Evolutionary conservation across 2,113 vertebrate genomes (phyloP).

Genomic region (Cebus imitator): DNA sequence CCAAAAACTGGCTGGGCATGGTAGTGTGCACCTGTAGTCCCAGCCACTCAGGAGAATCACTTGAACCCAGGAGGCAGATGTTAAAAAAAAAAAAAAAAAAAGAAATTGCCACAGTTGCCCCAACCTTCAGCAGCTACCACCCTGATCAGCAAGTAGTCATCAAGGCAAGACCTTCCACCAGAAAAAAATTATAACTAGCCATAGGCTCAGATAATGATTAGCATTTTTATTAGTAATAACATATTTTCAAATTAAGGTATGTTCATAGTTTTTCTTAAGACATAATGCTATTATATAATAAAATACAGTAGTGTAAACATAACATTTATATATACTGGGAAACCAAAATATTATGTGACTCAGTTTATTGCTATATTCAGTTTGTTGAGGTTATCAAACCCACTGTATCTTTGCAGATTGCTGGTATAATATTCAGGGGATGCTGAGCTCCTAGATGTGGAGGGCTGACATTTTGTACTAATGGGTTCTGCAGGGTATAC

Average conservation of each 20-base stretch:
- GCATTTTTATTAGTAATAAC: neutral
- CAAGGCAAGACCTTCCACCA: neutral
- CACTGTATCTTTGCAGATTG: neutral
- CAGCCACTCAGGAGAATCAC: too few species aligned
- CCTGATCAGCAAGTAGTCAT: neutral
- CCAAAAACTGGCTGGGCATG: too few species aligned
- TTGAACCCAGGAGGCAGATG: too few species aligned
- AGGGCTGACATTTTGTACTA: neutral
- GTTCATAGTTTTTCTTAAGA: neutral
- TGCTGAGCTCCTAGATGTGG: neutral
- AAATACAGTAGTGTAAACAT: neutral
- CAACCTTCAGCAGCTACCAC: neutral
- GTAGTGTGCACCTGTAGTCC: too few species aligned
- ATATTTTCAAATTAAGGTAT: neutral
- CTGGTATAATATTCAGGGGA: neutral
- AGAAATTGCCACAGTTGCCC: neutral
- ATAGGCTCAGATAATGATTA: neutral
- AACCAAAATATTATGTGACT: neutral
- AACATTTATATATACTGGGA: neutral
- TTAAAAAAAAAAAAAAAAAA: neutral
- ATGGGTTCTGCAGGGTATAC: neutral
- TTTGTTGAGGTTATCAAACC: neutral
- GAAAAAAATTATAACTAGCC: neutral
- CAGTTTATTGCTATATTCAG: neutral
- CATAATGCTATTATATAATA: neutral